Evolutionary conservation across 2,888 invertebrate species (phyloP).

Genomic region (Crocallis elinguaria): DNA sequence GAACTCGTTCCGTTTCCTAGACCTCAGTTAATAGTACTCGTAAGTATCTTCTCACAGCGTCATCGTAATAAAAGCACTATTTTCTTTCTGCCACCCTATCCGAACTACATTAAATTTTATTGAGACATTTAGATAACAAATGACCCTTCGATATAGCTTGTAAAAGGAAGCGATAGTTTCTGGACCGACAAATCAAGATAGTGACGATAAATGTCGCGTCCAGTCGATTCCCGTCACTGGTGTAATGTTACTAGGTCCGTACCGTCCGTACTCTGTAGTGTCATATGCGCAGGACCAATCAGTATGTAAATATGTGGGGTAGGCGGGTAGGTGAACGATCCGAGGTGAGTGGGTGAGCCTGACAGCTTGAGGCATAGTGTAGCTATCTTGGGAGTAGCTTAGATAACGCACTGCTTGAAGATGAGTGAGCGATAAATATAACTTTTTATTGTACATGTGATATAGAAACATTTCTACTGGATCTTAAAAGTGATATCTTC

Average conservation of each 20-base stretch:
- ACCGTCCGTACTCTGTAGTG: no score
- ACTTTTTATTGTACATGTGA: no score
- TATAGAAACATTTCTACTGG: no score
- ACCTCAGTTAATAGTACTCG: conserved; percentile 24
- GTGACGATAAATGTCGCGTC: conserved; percentile 69
- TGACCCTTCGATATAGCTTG: conserved; percentile 55
- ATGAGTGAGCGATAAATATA: no score
- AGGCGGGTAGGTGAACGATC: conserved; percentile 69
- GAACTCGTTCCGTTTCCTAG: no score
- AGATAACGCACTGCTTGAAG: not conserved
- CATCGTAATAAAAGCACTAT: conserved; percentile 32
- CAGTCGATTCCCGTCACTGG: conserved; percentile 64
- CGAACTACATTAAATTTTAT: conserved; percentile 57
- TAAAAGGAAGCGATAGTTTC: conserved; percentile 58
- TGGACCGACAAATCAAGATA: conserved; percentile 71
- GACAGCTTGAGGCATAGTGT: conserved; percentile 27
- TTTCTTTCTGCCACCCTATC: conserved; percentile 29
- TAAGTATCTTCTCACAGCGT: conserved; percentile 26
- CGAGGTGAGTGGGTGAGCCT: conserved; percentile 72
- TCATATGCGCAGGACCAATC: conserved; percentile 75
- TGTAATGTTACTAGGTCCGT: conserved; percentile 67
- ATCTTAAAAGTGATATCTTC: no score
- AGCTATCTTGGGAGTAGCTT: conserved; percentile 13
- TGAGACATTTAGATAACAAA: conserved; percentile 64
- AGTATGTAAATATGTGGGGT: conserved; percentile 82